These are phyloP conservation scores for Prochilodus magdalenae DNA, from an alignment of 2,113 vertebrate genomes.

Conservation along the genomic window DNA sequence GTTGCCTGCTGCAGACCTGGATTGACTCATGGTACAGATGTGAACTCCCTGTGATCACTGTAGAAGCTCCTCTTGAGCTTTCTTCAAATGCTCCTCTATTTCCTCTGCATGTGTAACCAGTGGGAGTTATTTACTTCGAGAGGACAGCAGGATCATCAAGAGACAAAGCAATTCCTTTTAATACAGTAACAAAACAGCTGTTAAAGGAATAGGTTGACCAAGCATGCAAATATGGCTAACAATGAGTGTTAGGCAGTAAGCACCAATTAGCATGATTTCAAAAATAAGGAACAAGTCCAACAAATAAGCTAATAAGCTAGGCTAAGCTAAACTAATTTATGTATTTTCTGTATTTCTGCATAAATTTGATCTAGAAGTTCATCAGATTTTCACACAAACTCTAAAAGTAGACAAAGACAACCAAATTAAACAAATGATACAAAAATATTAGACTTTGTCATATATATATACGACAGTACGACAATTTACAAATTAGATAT, in stretches of 20 bases:
- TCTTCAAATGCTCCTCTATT: neutral
- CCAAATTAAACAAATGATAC: too few species aligned
- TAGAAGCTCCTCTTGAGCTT: neutral
- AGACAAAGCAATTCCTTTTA: conserved; percentile 7
- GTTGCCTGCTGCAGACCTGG: neutral
- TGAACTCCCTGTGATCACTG: neutral
- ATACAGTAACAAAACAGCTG: neutral
- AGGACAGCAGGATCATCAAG: conserved; percentile 26
- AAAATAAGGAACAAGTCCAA: too few species aligned
- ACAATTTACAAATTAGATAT: too few species aligned
- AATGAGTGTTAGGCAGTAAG: neutral
- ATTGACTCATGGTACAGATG: neutral
- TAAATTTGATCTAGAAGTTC: too few species aligned
- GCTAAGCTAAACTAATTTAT: too few species aligned
- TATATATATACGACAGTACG: too few species aligned
- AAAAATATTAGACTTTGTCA: too few species aligned
- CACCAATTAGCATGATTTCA: too few species aligned
- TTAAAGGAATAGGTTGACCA: neutral
- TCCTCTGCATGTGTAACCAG: neutral
- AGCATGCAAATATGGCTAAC: neutral
- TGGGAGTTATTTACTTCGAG: neutral
- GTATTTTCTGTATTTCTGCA: too few species aligned
- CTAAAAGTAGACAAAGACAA: too few species aligned
- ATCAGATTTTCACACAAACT: too few species aligned
- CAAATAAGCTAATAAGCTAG: too few species aligned